Percentiles rank a stretch among this genome's conserved stretches.
These are phyloP conservation scores for Brachyrhaphis roseni DNA, from an alignment of 2,797 vertebrate species.

Conservation along the genomic window DNA sequence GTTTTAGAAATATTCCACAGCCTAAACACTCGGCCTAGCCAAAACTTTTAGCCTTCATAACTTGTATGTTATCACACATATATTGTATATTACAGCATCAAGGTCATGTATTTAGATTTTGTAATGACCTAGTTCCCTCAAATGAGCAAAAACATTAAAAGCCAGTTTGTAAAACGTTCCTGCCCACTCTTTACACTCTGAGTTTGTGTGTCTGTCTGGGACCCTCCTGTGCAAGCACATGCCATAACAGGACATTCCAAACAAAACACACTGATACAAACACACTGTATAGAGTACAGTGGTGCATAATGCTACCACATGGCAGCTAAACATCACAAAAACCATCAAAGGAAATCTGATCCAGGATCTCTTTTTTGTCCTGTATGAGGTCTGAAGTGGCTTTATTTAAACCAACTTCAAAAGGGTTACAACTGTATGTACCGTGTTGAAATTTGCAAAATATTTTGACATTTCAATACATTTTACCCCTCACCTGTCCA, in stretches of 20 bases:
- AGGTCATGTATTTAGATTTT: neutral
- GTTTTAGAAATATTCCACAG: neutral
- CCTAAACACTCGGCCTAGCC: too few species aligned
- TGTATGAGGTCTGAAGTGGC: conserved; percentile 24
- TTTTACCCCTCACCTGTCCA: conserved; percentile 84
- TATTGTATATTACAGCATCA: neutral
- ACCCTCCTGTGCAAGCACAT: conserved; percentile 63
- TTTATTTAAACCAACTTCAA: conserved; percentile 44
- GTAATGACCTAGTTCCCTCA: conserved; percentile 12
- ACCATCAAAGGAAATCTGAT: conserved; percentile 62
- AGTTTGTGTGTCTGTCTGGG: conserved; percentile 64
- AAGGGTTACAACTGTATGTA: conserved; percentile 29
- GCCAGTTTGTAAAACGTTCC: conserved; percentile 32
- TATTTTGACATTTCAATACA: conserved; percentile 29
- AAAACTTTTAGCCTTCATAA: neutral
- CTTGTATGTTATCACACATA: neutral
- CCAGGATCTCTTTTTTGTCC: conserved; percentile 21
- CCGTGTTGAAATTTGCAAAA: conserved; percentile 37
- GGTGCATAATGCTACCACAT: conserved; percentile 70
- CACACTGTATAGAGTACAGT: conserved; percentile 37
- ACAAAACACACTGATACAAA: conserved; percentile 68
- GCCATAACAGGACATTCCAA: conserved; percentile 79
- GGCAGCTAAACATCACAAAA: conserved; percentile 56
- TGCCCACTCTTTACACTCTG: conserved; percentile 38
- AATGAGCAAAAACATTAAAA: conserved; percentile 20